A percentile compares a stretch with the other conserved stretches of the same genome.
Evolutionary conservation across 2,797 vertebrate species (phyloP).

Genomic region (Chiloscyllium punctatum): DNA sequence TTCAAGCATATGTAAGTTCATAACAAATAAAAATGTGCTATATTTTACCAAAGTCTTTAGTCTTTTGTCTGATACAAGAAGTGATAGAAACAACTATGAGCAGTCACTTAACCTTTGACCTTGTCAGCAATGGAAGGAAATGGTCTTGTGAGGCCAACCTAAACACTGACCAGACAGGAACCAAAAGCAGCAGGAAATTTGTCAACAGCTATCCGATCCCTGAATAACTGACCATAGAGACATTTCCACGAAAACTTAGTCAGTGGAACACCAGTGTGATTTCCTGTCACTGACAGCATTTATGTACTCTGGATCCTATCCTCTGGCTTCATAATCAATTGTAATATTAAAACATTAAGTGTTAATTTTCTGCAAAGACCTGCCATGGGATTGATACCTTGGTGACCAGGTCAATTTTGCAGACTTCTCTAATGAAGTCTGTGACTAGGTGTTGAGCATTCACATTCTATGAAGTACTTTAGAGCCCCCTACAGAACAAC

Average conservation of each 20-base stretch:
- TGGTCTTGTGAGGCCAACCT: conserved; percentile 26
- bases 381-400: conserved; percentile 16
- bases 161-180: conserved; percentile 36
- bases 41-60: background rate
- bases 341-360: conserved; percentile 8
- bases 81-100: background rate
- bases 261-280: conserved; percentile 12
- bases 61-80: background rate
- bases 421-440: conserved; percentile 30
- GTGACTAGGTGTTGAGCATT: conserved; percentile 30
- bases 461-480: conserved; percentile 31
- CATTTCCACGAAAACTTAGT: background rate
- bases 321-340: background rate
- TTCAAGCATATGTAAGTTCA: background rate
- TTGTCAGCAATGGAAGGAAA: conserved; percentile 25
- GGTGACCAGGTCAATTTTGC: conserved; percentile 21
- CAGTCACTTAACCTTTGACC: conserved; percentile 29
- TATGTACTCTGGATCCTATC: conserved; percentile 18
- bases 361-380: conserved; percentile 34
- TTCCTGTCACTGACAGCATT: conserved; percentile 29
- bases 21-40: background rate
- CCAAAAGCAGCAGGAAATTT: conserved; percentile 31
- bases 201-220: conserved; percentile 27
- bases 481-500: conserved; percentile 33
- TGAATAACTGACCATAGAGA: background rate